phyloP scores from a whole-genome alignment of 2,888 invertebrate genomes.

The Spicauda simplicius region DNA sequence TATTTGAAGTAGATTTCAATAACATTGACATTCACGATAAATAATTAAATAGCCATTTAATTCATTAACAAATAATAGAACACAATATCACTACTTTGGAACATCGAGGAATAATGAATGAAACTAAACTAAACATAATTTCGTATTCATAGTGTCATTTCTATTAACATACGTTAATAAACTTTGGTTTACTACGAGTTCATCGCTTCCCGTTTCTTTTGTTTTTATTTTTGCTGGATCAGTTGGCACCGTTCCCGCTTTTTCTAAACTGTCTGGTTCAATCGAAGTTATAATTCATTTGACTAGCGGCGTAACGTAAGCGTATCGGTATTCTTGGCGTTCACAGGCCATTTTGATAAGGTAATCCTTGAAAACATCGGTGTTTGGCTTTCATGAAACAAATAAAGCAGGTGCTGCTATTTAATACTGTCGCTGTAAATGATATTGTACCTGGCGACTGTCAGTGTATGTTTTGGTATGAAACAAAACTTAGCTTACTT shows the following conservation, averaged over 20 bases:
- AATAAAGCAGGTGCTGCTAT: too few species aligned
- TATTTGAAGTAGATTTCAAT: too few species aligned
- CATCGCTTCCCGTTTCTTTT: not conserved
- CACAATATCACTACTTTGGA: not conserved
- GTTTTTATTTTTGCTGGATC: slow-evolving; percentile 8
- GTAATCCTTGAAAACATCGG: not conserved
- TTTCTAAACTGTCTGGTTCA: not conserved
- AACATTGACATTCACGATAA: too few species aligned
- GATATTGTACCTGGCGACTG: too few species aligned
- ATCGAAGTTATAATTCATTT: not conserved
- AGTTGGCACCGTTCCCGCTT: not conserved
- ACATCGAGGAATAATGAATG: not conserved
- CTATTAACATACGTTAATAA: slow-evolving; percentile 12
- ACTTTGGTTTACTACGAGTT: slow-evolving; percentile 6
- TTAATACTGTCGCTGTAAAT: too few species aligned
- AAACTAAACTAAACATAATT: slow-evolving; percentile 6
- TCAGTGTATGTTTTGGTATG: too few species aligned
- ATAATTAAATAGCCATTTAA: too few species aligned
- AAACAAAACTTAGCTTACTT: too few species aligned
- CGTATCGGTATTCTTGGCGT: not conserved
- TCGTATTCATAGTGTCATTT: slow-evolving; percentile 2
- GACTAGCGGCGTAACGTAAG: not conserved
- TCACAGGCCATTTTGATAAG: not conserved
- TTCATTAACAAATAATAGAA: not conserved
- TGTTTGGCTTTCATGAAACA: too few species aligned